Base-by-base conservation (phyloP, 2,888 invertebrate species). In the Bellardia pandia region DNA sequence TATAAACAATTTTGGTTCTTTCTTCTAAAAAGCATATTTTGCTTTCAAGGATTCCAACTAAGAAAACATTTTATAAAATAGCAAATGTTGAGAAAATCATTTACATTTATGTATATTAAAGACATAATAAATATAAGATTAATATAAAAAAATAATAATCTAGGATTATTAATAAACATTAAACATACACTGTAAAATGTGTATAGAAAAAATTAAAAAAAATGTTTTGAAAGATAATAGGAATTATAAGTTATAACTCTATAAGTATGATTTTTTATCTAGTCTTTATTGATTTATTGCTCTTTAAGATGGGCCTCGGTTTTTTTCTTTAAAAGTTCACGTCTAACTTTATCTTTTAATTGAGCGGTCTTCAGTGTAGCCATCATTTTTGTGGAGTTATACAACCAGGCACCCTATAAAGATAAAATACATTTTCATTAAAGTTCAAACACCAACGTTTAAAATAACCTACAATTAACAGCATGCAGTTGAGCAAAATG, bases 401-500 rank as follows among this genome's bases (percentile, higher is more conserved):
- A 98, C 80, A 98, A 94, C 98, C 98, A 98, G 89, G 97, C 96
- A 78, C 97, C 97, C 98, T 98, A 93, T 16, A 94, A 94, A 88
- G 89, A 88, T 88, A 87, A 78, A 71, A 42, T 16, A 58, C 62
- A 64, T 3, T 3, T 58, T 74, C 1, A 45, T 37, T n/a, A 48
- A 72, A n/a, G 23, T 68, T 76, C 48, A 66, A 4, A 9, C 2
- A 37, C 13, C 42, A 7, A 62, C 37, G 14, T 9, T 56, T 45
- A 51, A 40, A 62, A 30, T 80, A 91, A 96, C 97, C 96, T 95
- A 98, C 98, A 95, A 98, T 97, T 95, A 98, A 96, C 89, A 98
- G 95, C 96, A 98, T 97, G 92, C 98, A 98, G 94, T 98, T 98
- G 76, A 98, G 95, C 83, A 98, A 94, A 91, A 98, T 96, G 33